Evolutionary conservation across 2,888 invertebrate species (phyloP), one percentile per base, ranked within the genome.

Genomic region (Tineola bisselliella): DNA sequence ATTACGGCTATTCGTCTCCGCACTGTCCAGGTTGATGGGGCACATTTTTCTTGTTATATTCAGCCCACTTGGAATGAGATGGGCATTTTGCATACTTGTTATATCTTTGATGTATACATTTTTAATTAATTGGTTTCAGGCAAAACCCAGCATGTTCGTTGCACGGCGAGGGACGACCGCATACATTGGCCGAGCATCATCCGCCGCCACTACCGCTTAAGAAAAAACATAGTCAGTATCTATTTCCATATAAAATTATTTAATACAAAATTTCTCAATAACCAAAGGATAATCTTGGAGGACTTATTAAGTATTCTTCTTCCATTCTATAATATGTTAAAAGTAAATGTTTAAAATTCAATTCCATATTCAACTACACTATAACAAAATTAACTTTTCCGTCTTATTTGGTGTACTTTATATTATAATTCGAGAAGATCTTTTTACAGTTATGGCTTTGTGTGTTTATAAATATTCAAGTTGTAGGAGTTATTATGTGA

Each of bases 141-240:
- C 69, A 79, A 66, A 71, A 74, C 31, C 73, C 79, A 3, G 70
- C 74, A 63, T 86, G 83, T 64, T 73, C 82, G 60, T 69, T 84
- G 72, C 77, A 84, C 72, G 81, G 80, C 62, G 87, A 84, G 62
- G 76, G 80, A 67, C 77, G 88, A 48, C 87, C 87, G 65, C 87
- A 87, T 69, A 87, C 87, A 66, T 72, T 88, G 63, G 87, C 84
- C 60, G 86, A 86, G 67, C 84, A 86, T 67, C 78, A 84, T 65
- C 94, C 96, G 64, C 97, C 97, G 64, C 97, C 97, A 59, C 86
- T 97, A 66, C 97, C 97, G 48, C 92, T 94, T 56, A 97, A 97
- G 88, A 96, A 96, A 84, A 93, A 94, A 81, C 94, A 97, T 89
- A 97, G 97, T 96, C 91, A 94, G 96, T 94, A 83, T 71, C 25